These are phyloP conservation scores for Cygnus buccinator DNA, from an alignment of 2,113 vertebrate species.

Conservation along the genomic window DNA sequence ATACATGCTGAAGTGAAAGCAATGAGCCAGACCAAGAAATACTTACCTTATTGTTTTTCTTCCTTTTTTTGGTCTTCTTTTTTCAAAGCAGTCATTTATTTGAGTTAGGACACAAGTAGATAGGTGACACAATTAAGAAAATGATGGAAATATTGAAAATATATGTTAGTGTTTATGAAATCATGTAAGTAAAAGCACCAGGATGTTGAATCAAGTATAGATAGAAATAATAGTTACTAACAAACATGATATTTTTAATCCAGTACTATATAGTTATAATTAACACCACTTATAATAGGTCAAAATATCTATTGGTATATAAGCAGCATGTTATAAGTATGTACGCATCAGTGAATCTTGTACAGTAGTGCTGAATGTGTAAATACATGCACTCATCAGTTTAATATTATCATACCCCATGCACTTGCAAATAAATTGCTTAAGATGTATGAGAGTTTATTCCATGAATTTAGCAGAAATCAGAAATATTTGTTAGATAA, in stretches of 20 bases:
- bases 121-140: not conserved
- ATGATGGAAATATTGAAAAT: not conserved
- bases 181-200: not conserved
- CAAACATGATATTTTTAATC: not conserved
- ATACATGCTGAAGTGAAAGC: not conserved
- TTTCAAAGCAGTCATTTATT: not conserved
- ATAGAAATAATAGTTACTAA: not conserved
- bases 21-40: not conserved
- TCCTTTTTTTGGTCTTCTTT: not conserved
- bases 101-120: not conserved
- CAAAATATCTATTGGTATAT: not conserved
- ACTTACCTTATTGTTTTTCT: not conserved
- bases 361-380: not conserved
- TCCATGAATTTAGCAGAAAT: not conserved
- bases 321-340: not conserved
- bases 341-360: not conserved
- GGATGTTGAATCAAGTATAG: not conserved
- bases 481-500: not conserved
- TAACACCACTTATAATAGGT: not conserved
- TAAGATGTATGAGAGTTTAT: not conserved
- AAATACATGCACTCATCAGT: not conserved
- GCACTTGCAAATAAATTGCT: not conserved
- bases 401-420: not conserved
- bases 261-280: not conserved
- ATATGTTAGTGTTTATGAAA: not conserved